Evolutionary conservation across 2,113 vertebrate species (phyloP), one percentile per base, ranked within the genome.

Genomic region (Eudyptes chrysolophus): DNA sequence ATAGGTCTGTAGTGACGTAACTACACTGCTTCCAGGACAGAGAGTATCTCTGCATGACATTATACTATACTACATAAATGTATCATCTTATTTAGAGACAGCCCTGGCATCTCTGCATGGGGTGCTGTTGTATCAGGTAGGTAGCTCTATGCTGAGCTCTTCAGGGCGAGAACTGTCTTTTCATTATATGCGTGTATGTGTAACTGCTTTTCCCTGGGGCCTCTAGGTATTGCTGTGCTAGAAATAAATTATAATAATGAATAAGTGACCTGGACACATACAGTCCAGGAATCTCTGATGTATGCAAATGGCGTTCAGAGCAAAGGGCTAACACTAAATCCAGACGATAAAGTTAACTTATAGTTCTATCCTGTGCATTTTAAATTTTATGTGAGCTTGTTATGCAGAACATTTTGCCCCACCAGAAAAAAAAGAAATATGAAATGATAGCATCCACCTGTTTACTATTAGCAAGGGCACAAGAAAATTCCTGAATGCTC

Each of bases 221-320:
- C 40, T 42, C 19, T 22, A 92, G 80, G 94, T 94, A 87, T 69
- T 91, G 69, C 90, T 93, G 86, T 52, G 65, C 86, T 69, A 57
- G 92, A 97, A 97, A 97, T 97, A 96, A 97, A 96, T 96, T 90
- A 95, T 44, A 92, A 95, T 96, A 94, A 95, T 87, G 89, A 95
- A 87, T 96, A 89, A 95, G 80, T 94, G 92, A 89, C 94, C 92
- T 84, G 89, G 77, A 81, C 76, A 69, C 71, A 86, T 44, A 80
- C 34, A 87, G 90, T 61, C 69, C 48, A 38, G 82, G 94, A 95
- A 96, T 95, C 61, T 76, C 77, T 95, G 92, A 92, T 92, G 89
- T 79, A 97, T 97, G 96, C 81, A 97, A 95, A 96, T 87, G 18
- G 38, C 0, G 5, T 93, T 84, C n/a, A 17, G 70, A 68, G 76